Evolutionary conservation across 2,888 invertebrate genomes (phyloP).

Genomic region (Hyles lineata): DNA sequence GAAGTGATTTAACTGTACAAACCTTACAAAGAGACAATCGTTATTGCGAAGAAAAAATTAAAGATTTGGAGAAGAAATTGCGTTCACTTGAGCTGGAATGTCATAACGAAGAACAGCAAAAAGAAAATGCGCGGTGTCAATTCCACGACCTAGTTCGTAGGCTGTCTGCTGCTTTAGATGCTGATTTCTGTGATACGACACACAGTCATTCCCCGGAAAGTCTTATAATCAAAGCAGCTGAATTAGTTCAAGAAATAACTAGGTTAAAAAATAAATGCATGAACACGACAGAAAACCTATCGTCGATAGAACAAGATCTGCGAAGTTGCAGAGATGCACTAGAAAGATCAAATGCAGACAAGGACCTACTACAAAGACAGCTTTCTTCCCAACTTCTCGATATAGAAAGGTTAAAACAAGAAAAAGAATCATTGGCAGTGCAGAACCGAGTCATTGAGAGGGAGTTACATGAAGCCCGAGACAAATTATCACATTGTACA

Average conservation of each 20-base stretch:
- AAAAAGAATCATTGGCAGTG: slow-evolving; percentile 90
- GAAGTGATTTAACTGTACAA: slow-evolving; percentile 89
- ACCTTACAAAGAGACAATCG: slow-evolving; percentile 90
- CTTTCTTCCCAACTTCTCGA: slow-evolving; percentile 89
- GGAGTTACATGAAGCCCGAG: slow-evolving; percentile 88
- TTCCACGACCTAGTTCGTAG: slow-evolving; percentile 90
- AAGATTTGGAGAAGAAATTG: slow-evolving; percentile 90
- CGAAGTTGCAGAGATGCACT: slow-evolving; percentile 87
- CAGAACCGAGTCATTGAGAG: slow-evolving; percentile 90
- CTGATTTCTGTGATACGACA: slow-evolving; percentile 88
- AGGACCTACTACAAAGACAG: slow-evolving; percentile 90
- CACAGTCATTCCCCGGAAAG: slow-evolving; percentile 88
- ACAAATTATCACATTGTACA: slow-evolving; percentile 87
- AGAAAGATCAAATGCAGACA: slow-evolving; percentile 87
- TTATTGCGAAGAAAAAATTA: slow-evolving; percentile 89
- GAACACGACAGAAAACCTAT: slow-evolving; percentile 85
- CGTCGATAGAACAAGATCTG: slow-evolving; percentile 87
- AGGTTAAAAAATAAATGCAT: slow-evolving; percentile 86
- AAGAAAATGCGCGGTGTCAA: slow-evolving; percentile 88
- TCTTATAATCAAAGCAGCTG: slow-evolving; percentile 90
- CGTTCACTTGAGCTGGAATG: slow-evolving; percentile 89
- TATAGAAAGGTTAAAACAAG: slow-evolving; percentile 89
- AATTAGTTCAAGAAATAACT: slow-evolving; percentile 90
- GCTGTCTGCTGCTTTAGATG: slow-evolving; percentile 88
- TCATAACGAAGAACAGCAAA: slow-evolving; percentile 89